Evolutionary conservation across 2,888 invertebrate species (phyloP).

Genomic region (Troilus luridus): DNA sequence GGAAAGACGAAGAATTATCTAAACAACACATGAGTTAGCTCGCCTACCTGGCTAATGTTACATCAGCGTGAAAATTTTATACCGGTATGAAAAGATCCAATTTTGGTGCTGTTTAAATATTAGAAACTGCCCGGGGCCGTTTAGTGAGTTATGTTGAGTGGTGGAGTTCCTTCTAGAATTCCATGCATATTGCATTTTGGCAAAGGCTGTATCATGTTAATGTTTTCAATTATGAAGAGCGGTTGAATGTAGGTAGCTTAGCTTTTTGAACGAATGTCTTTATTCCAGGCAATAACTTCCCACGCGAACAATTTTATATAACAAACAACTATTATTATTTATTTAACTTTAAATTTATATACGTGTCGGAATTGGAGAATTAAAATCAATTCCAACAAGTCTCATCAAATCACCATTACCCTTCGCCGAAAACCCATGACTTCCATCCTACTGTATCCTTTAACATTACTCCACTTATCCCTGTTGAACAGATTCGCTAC

Average conservation of each 20-base stretch:
- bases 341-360: too few relatives aligned
- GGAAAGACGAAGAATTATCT: neutral
- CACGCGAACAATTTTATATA: too few relatives aligned
- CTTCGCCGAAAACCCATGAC: too few relatives aligned
- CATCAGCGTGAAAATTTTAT: neutral
- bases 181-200: slow-evolving; percentile 12
- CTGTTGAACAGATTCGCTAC: too few relatives aligned
- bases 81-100: slow-evolving; percentile 1
- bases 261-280: neutral
- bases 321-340: too few relatives aligned
- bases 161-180: neutral
- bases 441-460: too few relatives aligned
- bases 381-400: too few relatives aligned
- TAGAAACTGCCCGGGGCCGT: neutral
- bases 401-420: too few relatives aligned
- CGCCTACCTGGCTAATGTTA: neutral
- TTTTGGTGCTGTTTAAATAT: slow-evolving; percentile 17
- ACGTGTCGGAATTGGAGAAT: too few relatives aligned
- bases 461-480: too few relatives aligned
- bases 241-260: neutral
- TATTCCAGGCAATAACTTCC: neutral
- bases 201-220: slow-evolving; percentile 20
- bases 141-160: neutral
- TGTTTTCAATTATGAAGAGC: neutral
- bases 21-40: neutral